Conservation (phyloP, 1,140 invertebrate species). For the Tribolium castaneum region DNA sequence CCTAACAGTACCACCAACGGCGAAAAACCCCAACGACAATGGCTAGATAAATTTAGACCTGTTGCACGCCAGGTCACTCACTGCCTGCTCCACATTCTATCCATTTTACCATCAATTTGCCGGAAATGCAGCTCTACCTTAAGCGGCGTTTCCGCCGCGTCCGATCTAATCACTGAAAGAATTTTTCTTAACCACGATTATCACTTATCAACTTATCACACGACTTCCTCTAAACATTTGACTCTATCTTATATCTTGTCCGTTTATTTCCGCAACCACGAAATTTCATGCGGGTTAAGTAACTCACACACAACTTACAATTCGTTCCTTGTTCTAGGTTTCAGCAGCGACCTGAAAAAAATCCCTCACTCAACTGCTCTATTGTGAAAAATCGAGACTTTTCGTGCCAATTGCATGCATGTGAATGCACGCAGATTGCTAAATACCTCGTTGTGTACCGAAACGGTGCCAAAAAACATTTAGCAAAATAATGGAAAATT, state of each 20-base stretch:
- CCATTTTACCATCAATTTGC: neutral
- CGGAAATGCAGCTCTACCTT: constrained; percentile 8
- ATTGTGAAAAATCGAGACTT: neutral
- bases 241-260: neutral
- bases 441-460: neutral
- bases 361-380: neutral
- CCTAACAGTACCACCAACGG: neutral
- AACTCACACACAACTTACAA: no score
- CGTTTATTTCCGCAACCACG: neutral
- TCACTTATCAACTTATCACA: no score
- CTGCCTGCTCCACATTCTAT: neutral
- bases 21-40: neutral
- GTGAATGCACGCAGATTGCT: neutral
- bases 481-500: neutral
- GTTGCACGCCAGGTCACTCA: neutral
- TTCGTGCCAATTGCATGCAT: neutral
- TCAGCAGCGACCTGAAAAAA: neutral
- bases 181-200: neutral
- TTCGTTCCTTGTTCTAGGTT: neutral
- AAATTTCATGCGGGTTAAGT: neutral
- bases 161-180: neutral
- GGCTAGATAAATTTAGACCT: neutral
- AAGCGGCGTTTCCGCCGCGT: neutral
- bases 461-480: neutral
- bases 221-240: neutral